Evolutionary conservation across 2,113 vertebrate genomes (phyloP).

Genomic region (Oryzias melastigma): DNA sequence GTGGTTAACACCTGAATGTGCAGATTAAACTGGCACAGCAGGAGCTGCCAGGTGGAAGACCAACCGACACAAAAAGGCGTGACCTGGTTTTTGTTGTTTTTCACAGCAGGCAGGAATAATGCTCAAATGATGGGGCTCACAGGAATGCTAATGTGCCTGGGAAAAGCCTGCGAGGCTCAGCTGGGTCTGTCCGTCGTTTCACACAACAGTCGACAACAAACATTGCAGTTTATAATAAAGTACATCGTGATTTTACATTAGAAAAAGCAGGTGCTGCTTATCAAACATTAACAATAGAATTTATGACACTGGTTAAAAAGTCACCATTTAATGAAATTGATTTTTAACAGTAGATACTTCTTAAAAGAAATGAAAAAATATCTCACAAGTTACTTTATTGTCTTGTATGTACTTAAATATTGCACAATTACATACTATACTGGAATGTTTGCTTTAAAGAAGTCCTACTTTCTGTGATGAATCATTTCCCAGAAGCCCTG

Average conservation of each 20-base stretch:
- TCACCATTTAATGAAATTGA: not conserved
- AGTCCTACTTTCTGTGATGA: too few species aligned
- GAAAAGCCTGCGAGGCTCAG: not conserved
- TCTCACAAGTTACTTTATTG: too few species aligned
- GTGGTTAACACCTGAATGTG: constrained; percentile 17
- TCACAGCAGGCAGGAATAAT: constrained; percentile 45
- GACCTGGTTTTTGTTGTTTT: constrained; percentile 34
- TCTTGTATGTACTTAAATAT: too few species aligned
- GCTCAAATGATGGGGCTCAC: constrained; percentile 30
- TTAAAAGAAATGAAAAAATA: too few species aligned
- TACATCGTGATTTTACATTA: not conserved
- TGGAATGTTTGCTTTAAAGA: too few species aligned
- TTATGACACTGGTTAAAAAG: not conserved
- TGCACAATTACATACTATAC: too few species aligned
- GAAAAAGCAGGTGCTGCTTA: not conserved
- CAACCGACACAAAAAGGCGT: constrained; percentile 41
- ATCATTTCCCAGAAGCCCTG: too few species aligned
- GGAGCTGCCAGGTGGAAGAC: constrained; percentile 3
- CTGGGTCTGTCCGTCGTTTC: not conserved
- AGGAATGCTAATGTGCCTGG: constrained; percentile 29
- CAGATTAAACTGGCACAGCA: constrained; percentile 36
- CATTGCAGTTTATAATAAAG: not conserved
- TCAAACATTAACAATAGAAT: constrained; percentile 12
- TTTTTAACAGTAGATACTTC: too few species aligned
- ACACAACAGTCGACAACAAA: too few species aligned